Evolutionary conservation across 2,797 vertebrate genomes (phyloP).

Genomic region (Galagoides demidoff): DNA sequence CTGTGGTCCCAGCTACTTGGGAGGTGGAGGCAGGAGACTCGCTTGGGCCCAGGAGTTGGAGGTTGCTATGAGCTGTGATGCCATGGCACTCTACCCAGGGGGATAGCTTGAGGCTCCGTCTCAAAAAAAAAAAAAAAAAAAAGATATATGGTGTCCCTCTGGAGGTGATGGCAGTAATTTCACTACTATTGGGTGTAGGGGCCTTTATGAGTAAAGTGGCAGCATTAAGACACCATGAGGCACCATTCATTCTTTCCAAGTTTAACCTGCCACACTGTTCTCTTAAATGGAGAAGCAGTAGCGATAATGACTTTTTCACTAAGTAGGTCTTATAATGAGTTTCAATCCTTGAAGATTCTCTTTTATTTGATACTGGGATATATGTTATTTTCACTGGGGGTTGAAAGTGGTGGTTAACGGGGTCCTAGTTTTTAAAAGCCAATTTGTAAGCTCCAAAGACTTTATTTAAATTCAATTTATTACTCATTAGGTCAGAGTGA

Average conservation of each 20-base stretch:
- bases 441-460: conserved; percentile 26
- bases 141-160: no score
- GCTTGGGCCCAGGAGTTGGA: no score
- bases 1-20: no score
- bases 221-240: background rate
- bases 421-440: background rate
- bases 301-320: background rate
- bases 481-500: background rate
- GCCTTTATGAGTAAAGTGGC: background rate
- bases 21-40: no score
- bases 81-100: no score
- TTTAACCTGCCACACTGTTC: background rate
- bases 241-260: background rate
- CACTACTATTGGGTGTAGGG: background rate
- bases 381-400: background rate
- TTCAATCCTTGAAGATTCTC: background rate
- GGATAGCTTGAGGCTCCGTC: no score
- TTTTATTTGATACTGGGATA: conserved; percentile 13
- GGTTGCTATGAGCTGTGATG: no score
- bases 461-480: background rate
- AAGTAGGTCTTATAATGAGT: conserved; percentile 11
- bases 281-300: background rate
- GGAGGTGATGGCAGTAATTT: background rate
- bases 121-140: no score
- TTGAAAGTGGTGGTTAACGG: background rate